phyloP scores from a whole-genome alignment of 2,888 invertebrate genomes.

The Synanthedon andrenaeformis region DNA sequence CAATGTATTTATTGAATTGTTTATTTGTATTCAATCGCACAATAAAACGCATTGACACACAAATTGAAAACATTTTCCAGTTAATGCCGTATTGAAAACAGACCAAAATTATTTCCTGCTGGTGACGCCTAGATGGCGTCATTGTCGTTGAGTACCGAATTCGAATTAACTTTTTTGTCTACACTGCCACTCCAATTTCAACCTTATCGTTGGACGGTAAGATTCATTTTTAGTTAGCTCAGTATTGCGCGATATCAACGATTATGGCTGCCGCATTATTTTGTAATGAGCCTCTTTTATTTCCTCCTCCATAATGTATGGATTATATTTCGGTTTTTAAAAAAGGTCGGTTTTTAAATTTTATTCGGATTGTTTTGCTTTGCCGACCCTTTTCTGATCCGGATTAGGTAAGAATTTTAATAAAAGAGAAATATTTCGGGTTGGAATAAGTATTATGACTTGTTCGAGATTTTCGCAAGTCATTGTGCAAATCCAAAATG shows the following conservation, averaged over 20 bases:
- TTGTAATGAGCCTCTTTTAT: background rate
- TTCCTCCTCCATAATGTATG: conserved; percentile 1
- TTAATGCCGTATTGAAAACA: conserved; percentile 9
- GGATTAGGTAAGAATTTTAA: too few species aligned
- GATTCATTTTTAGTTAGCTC: too few species aligned
- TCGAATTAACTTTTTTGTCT: conserved; percentile 9
- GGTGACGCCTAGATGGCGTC: conserved; percentile 11
- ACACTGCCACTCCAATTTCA: background rate
- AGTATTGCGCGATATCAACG: background rate
- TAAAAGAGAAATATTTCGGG: too few species aligned
- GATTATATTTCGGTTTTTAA: background rate
- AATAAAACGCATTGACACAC: background rate
- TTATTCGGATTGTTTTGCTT: too few species aligned
- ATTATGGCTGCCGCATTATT: background rate
- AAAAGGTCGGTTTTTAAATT: background rate
- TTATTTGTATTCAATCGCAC: too few species aligned
- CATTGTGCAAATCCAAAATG: too few species aligned
- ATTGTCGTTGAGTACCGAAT: conserved; percentile 15
- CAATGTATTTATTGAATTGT: too few species aligned
- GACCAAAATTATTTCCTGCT: conserved; percentile 12
- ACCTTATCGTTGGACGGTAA: background rate
- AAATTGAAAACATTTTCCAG: background rate
- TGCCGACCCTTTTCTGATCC: too few species aligned
- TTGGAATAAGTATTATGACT: too few species aligned
- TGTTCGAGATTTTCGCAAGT: too few species aligned